phyloP scores from a whole-genome alignment of 2,888 invertebrate species.

The Leistus spinibarbis region DNA sequence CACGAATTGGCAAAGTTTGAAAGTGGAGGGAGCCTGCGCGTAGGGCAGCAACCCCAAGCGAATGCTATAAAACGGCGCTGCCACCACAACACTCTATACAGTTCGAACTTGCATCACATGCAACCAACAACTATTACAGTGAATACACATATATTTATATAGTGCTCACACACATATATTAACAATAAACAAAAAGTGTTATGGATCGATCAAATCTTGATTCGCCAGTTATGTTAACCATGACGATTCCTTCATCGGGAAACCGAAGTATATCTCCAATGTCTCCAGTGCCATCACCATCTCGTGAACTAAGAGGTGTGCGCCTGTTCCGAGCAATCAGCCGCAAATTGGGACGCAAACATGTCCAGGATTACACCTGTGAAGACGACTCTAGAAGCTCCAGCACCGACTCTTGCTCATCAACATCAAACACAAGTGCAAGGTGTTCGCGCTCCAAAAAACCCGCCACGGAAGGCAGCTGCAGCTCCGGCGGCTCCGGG shows the following conservation, averaged over 20 bases:
- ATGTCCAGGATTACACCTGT: conserved; percentile 58
- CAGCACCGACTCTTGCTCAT: conserved; percentile 56
- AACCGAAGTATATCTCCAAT: conserved; percentile 55
- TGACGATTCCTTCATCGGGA: conserved; percentile 46
- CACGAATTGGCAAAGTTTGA: background rate
- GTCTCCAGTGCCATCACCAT: conserved; percentile 61
- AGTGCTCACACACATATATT: background rate
- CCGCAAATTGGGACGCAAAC: conserved; percentile 65
- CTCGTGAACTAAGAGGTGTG: conserved; percentile 64
- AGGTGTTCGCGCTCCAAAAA: conserved; percentile 48
- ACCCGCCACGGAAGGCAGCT: conserved; percentile 39
- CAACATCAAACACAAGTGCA: conserved; percentile 50
- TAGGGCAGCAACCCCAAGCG: conserved; percentile 28
- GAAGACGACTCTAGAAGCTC: conserved; percentile 60
- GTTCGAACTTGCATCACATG: conserved; percentile 4
- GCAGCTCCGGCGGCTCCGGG: conserved; percentile 49
- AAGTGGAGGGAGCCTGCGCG: conserved; percentile 17
- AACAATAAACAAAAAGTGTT: background rate
- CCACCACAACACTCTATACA: background rate
- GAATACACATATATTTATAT: background rate
- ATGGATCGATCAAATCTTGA: conserved; percentile 42
- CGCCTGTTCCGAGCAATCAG: conserved; percentile 71
- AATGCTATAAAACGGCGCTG: conserved; percentile 21
- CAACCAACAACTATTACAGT: conserved; percentile 1
- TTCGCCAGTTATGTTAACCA: conserved; percentile 46